A percentile compares a stretch with the other conserved stretches of the same genome.
Conservation (phyloP, 1,140 invertebrate genomes). For the Oscheius sp. region DNA sequence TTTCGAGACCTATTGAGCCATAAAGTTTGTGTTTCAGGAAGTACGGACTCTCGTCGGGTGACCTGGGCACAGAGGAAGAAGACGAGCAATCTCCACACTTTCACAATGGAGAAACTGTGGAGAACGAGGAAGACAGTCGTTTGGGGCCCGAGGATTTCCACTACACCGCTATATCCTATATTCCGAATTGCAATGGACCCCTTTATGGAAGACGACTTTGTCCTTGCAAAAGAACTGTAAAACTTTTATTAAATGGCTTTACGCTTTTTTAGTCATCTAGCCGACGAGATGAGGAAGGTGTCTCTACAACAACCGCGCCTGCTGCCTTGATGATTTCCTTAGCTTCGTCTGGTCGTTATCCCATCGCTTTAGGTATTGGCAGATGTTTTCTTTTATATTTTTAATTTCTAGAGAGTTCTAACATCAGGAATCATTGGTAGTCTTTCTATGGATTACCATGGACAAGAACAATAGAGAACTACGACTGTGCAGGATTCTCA, state of each 20-base stretch:
- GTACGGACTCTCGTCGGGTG: neutral
- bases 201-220: neutral
- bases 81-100: neutral
- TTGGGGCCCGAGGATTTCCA: neutral
- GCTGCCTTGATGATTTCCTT: conserved; percentile 8
- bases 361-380: neutral
- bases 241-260: neutral
- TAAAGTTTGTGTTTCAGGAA: no score
- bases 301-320: neutral
- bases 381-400: neutral
- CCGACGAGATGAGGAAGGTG: conserved; percentile 20
- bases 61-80: conserved; percentile 13
- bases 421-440: conserved; percentile 31
- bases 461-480: conserved; percentile 21
- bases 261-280: conserved; percentile 4
- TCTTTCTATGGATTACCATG: conserved; percentile 18
- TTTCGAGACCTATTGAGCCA: no score
- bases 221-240: neutral
- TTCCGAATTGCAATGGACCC: no score
- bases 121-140: conserved; percentile 1
- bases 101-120: neutral
- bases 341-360: neutral
- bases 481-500: conserved; percentile 19
- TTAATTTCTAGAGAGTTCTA: conserved; percentile 11
- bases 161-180: neutral